Base-by-base conservation (phyloP, 2,113 vertebrate species). In the Phoenicopterus ruber region DNA sequence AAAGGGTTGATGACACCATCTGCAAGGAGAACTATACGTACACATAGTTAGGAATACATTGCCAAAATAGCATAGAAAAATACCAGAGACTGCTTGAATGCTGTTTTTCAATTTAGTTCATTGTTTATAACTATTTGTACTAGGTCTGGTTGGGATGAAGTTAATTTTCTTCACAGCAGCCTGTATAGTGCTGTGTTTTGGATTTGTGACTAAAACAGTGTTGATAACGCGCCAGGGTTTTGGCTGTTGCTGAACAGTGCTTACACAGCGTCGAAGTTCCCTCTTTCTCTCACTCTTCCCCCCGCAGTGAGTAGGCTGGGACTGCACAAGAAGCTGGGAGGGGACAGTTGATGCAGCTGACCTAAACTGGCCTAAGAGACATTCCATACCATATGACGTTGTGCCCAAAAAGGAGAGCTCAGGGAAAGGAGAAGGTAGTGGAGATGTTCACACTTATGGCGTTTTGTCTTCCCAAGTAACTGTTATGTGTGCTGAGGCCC, bases 291-390 rank as follows among this genome's bases (percentile, higher is more conserved):
- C 44, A 3, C 28, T 44, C 14, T 8, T 13, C 4, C n/a, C 13
- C 11, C 11, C 2, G 4, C 26, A 26, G n/a, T 1, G 17, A 40
- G 61, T 0, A 7, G 16, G 32, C 40, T 46, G 83, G 28, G n/a
- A 2, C 28, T 5, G 49, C 44, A 22, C 2, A 20, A 36, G 18
- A 29, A 44, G 20, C n/a, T 50, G 28, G 14, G 5, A 78, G 49
- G 19, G 9, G 10, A 61, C 3, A 6, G 46, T 2, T 0, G 0
- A 14, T 28, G 40, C 52, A 46, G 57, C 2, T 40, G 36, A 32
- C 50, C 79, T 34, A 38, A 38, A 17, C 4, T 58, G 36, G 46
- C 6, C 12, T 3, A 16, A n/a, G 20, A 46, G 25, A 46, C 5
- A 2, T 26, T 57, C 40, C 13, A 13, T 31, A 62, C 24, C 29